These are phyloP conservation scores for Noctua janthina DNA, from an alignment of 2,888 invertebrate genomes.

Conservation along the genomic window DNA sequence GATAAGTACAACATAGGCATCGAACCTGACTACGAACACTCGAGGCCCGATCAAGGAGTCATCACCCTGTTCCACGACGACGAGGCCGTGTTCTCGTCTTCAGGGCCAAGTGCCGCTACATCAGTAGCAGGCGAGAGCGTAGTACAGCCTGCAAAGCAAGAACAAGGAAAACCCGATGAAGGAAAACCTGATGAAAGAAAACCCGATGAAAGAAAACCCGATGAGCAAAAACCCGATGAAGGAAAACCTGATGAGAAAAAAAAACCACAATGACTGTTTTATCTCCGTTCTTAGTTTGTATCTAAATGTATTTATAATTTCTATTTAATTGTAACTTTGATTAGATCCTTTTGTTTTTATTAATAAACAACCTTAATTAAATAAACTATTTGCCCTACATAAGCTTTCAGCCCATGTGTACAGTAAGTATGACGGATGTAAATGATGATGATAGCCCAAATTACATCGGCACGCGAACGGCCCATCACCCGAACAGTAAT, in stretches of 20 bases:
- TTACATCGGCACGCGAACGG: constrained; percentile 80
- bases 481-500: constrained; percentile 80
- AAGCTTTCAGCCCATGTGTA: constrained; percentile 62
- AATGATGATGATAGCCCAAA: constrained; percentile 77
- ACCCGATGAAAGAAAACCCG: too few species aligned
- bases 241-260: background rate
- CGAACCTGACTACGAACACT: constrained; percentile 65
- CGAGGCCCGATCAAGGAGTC: constrained; percentile 45
- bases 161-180: too few species aligned
- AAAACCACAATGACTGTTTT: constrained; percentile 16
- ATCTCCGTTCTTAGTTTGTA: constrained; percentile 16
- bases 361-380: constrained; percentile 34
- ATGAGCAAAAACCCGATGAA: background rate
- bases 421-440: constrained; percentile 70
- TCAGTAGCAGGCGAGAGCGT: background rate
- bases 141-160: background rate
- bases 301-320: constrained; percentile 37
- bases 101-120: background rate
- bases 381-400: constrained; percentile 41
- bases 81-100: constrained; percentile 28
- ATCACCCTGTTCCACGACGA: constrained; percentile 54
- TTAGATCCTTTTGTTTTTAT: constrained; percentile 37
- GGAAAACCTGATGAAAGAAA: background rate
- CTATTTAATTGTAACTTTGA: constrained; percentile 31
- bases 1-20: constrained; percentile 67